A percentile compares a stretch with the other conserved stretches of the same genome.
Evolutionary conservation across 2,797 vertebrate genomes (phyloP).

Genomic region (Syndactyla subalaris): DNA sequence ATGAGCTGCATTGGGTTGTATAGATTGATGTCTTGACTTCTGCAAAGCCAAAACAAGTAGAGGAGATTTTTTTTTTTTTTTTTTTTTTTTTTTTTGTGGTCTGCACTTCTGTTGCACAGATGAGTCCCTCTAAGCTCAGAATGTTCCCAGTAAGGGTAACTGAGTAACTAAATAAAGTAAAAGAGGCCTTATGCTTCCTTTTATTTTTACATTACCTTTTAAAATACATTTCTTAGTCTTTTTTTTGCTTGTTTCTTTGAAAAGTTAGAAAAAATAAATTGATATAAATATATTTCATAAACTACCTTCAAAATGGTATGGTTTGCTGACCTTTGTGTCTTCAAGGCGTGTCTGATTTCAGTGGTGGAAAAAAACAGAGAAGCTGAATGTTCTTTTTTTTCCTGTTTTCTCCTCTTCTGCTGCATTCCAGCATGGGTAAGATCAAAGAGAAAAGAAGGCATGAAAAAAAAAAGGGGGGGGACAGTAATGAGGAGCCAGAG

Average conservation of each 20-base stretch:
- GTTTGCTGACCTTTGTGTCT: neutral
- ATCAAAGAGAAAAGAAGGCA: neutral
- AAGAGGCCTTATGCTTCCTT: neutral
- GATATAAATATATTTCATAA: neutral
- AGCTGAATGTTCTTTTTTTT: neutral
- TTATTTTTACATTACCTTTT: neutral
- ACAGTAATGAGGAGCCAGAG: neutral
- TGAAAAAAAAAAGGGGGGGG: neutral
- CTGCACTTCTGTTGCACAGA: neutral
- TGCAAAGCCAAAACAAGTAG: neutral
- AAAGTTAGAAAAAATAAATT: neutral
- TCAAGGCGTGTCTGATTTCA: neutral
- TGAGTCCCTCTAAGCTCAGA: neutral
- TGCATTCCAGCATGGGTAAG: neutral
- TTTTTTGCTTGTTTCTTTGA: neutral
- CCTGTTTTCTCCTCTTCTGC: neutral
- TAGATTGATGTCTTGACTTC: neutral
- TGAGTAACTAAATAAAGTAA: neutral
- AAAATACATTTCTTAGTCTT: neutral
- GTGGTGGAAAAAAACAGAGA: neutral
- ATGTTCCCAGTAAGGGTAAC: neutral
- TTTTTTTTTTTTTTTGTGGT: neutral
- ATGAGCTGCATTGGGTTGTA: neutral
- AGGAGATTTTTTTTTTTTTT: too few relatives aligned
- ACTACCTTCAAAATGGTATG: neutral